phyloP scores from a whole-genome alignment of 2,113 vertebrate species.

The Grammomys dolichurus region DNA sequence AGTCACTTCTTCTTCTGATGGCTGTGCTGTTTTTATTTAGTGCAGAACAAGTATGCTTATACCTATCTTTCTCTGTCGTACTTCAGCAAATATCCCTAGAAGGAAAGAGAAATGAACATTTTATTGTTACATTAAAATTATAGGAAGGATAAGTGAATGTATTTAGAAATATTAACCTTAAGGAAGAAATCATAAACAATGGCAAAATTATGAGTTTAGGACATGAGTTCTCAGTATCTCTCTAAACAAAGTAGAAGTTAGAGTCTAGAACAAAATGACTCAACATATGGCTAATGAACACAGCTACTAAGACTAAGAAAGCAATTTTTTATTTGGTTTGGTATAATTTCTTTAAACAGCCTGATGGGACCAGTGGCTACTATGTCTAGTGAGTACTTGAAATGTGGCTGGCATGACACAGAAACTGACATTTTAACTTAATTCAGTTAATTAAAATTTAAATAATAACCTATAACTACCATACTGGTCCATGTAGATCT shows the following conservation, averaged over 20 bases:
- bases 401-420: background rate
- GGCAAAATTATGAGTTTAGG: conserved; percentile 26
- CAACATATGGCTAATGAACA: background rate
- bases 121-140: conserved; percentile 44
- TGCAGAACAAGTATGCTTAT: conserved; percentile 9
- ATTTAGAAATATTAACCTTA: conserved; percentile 54
- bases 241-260: background rate
- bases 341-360: conserved; percentile 11
- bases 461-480: conserved; percentile 28
- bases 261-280: background rate
- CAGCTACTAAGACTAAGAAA: background rate
- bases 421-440: conserved; percentile 40
- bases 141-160: background rate
- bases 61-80: conserved; percentile 20
- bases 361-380: background rate
- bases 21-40: conserved; percentile 3
- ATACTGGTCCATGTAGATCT: background rate
- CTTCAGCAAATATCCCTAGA: conserved; percentile 37
- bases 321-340: conserved; percentile 9
- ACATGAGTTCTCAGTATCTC: too few relatives aligned
- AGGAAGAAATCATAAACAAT: conserved; percentile 55
- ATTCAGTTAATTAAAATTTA: conserved; percentile 52
- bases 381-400: background rate
- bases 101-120: conserved; percentile 21
- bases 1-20: conserved; percentile 46